A percentile compares a stretch with the other conserved stretches of the same genome.
These are phyloP conservation scores for Thripadectes ignobilis DNA, from an alignment of 2,797 vertebrate genomes.

Conservation along the genomic window DNA sequence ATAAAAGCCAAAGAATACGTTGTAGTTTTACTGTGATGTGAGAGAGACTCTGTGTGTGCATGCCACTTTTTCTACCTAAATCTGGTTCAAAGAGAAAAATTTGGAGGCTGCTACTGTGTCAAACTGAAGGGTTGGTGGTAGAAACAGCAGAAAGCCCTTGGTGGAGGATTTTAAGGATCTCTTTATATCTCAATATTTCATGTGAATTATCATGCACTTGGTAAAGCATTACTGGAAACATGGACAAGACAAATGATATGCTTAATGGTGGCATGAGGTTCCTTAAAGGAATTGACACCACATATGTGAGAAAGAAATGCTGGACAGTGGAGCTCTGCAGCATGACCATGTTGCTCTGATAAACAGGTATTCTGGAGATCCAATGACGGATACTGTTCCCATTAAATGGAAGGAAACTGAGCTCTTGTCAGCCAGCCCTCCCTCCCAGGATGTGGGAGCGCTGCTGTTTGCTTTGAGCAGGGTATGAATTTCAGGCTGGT, in stretches of 20 bases:
- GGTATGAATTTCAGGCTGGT: background rate
- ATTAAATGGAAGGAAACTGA: background rate
- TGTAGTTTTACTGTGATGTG: background rate
- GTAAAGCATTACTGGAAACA: background rate
- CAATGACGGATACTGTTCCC: background rate
- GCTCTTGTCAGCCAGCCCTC: background rate
- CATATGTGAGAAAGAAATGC: background rate
- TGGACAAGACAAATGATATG: background rate
- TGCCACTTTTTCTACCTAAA: conserved; percentile 2
- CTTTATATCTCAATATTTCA: background rate
- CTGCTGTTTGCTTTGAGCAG: background rate
- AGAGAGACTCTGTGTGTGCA: background rate
- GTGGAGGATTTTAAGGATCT: background rate
- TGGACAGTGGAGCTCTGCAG: background rate
- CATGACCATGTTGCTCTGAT: background rate
- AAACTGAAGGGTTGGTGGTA: background rate
- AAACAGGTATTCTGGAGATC: background rate
- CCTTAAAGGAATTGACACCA: background rate
- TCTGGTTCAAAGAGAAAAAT: background rate
- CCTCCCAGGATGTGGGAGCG: background rate
- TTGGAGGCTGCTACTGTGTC: background rate
- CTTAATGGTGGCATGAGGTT: background rate
- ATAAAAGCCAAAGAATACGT: background rate
- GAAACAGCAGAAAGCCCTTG: background rate
- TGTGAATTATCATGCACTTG: background rate